Evolutionary conservation across 2,113 vertebrate genomes (phyloP).

Genomic region (Deroptyus accipitrinus): DNA sequence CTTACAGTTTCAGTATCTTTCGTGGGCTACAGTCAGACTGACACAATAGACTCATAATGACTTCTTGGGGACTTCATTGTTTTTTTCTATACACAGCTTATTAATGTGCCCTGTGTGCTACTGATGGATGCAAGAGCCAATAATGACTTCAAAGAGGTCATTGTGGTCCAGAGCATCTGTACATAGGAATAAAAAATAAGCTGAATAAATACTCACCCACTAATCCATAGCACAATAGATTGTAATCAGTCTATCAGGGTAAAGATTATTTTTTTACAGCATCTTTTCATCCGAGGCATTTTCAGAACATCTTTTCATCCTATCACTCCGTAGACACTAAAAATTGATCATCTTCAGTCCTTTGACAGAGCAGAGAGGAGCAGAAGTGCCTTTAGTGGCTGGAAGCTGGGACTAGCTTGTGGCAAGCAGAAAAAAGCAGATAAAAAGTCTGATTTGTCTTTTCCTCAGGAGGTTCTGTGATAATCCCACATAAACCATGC

Average conservation of each 20-base stretch:
- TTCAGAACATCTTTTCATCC: slow-evolving; percentile 53
- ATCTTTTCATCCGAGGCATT: slow-evolving; percentile 42
- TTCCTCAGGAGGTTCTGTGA: neutral
- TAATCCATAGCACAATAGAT: slow-evolving; percentile 56
- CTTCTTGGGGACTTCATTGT: slow-evolving; percentile 63
- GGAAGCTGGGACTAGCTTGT: slow-evolving; percentile 12
- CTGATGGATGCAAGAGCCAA: slow-evolving; percentile 47
- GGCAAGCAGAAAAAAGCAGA: slow-evolving; percentile 40
- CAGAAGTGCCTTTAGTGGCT: slow-evolving; percentile 40
- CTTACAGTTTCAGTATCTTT: slow-evolving; percentile 44
- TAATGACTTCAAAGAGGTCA: slow-evolving; percentile 60
- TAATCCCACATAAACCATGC: slow-evolving; percentile 17
- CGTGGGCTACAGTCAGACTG: slow-evolving; percentile 59
- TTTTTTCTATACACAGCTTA: slow-evolving; percentile 61
- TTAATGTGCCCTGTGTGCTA: slow-evolving; percentile 48
- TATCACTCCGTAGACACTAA: slow-evolving; percentile 29
- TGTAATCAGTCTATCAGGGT: slow-evolving; percentile 57
- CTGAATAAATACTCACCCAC: slow-evolving; percentile 39
- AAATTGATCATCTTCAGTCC: slow-evolving; percentile 59
- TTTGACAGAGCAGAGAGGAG: slow-evolving; percentile 9
- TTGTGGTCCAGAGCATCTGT: slow-evolving; percentile 52
- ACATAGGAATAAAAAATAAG: slow-evolving; percentile 56
- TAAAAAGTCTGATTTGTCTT: slow-evolving; percentile 39
- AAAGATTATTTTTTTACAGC: slow-evolving; percentile 40
- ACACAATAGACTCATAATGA: slow-evolving; percentile 72